Conservation (phyloP, 2,888 invertebrate genomes). For the Drosophila cracens region DNA sequence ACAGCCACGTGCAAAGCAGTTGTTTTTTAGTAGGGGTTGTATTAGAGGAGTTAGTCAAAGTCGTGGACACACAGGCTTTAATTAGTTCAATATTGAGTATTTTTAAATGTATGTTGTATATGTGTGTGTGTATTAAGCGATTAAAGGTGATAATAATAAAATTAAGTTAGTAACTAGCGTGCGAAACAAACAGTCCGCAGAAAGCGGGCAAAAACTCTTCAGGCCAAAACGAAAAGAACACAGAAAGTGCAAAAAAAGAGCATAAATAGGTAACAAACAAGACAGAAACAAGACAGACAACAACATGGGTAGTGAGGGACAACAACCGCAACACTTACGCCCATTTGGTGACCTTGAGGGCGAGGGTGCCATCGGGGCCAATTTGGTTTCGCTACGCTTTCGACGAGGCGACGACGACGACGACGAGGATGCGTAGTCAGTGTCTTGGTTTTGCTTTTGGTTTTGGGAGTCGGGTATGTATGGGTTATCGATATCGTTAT, state of each 20-base stretch:
- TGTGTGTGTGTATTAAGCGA: background rate
- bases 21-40: conserved; percentile 29
- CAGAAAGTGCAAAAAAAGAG: conserved; percentile 2
- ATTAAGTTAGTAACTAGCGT: conserved; percentile 2
- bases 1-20: conserved; percentile 59
- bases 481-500: conserved; percentile 21
- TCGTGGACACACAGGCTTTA: conserved; percentile 26
- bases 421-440: conserved; percentile 33
- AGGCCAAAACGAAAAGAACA: background rate
- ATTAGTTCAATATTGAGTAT: conserved; percentile 1
- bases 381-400: conserved; percentile 65
- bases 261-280: conserved; percentile 12
- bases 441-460: conserved; percentile 13
- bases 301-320: conserved; percentile 19
- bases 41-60: conserved; percentile 39
- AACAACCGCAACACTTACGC: conserved; percentile 76
- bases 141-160: background rate
- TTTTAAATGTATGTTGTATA: conserved; percentile 8
- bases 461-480: conserved; percentile 33
- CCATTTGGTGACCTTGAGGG: conserved; percentile 69
- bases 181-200: conserved; percentile 11
- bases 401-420: conserved; percentile 32
- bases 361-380: conserved; percentile 56
- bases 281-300: conserved; percentile 4
- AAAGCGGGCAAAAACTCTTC: conserved; percentile 11